Evolutionary conservation across 2,113 vertebrate species (phyloP).

Genomic region (Ptychochromis oligacanthus): DNA sequence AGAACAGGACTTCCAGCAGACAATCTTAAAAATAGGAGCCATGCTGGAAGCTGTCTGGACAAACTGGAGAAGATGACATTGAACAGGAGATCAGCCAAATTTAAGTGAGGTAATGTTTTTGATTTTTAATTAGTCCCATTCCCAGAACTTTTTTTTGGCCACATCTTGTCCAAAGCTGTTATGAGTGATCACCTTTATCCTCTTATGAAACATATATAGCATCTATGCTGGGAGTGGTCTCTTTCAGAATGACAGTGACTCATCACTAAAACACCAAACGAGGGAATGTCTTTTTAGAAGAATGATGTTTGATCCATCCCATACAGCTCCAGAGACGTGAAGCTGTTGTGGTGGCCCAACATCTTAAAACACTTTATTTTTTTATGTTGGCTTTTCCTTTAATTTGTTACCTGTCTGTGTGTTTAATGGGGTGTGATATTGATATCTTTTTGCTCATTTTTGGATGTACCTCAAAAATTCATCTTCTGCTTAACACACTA

Average conservation of each 20-base stretch:
- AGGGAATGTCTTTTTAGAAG: not conserved
- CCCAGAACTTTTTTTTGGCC: not conserved
- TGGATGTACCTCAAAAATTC: not conserved
- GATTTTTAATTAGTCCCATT: no score
- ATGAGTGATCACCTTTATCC: not conserved
- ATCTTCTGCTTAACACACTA: fast-evolving
- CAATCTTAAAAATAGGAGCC: not conserved
- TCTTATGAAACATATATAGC: not conserved
- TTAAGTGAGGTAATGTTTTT: not conserved
- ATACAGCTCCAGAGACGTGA: not conserved
- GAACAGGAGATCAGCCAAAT: not conserved
- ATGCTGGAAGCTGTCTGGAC: not conserved
- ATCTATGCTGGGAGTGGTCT: not conserved
- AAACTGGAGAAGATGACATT: not conserved
- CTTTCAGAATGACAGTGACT: not conserved
- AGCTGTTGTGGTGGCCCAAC: not conserved
- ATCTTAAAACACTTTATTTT: not conserved
- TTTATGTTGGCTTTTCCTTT: not conserved
- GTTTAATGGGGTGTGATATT: not conserved
- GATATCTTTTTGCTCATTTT: not conserved
- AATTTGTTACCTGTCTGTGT: not conserved
- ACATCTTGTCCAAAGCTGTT: not conserved
- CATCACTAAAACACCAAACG: not conserved
- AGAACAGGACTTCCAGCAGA: not conserved
- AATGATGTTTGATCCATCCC: no score